A percentile compares a stretch with the other conserved stretches of the same genome.
Evolutionary conservation across 2,888 invertebrate genomes (phyloP).

Genomic region (Orthonychiurus folsomi): DNA sequence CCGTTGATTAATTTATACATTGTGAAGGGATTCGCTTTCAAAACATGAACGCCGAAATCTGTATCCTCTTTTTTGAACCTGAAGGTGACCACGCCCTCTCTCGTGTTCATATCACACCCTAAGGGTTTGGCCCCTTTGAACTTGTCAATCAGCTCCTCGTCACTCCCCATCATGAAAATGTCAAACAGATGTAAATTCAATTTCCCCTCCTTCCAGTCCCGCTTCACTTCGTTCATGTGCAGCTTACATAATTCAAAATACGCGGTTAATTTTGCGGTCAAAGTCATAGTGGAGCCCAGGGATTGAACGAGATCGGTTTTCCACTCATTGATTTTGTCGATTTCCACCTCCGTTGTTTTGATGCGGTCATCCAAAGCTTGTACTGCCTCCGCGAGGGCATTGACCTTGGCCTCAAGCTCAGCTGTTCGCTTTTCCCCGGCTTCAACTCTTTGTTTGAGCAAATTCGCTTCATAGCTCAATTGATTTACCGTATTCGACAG

Average conservation of each 20-base stretch:
- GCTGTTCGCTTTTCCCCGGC: neutral
- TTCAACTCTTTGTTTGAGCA: neutral
- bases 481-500: neutral
- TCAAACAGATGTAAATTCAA: neutral
- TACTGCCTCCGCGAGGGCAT: neutral
- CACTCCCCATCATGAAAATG: slow-evolving; percentile 4
- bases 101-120: neutral
- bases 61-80: slow-evolving; percentile 1
- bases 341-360: neutral
- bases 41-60: slow-evolving; percentile 8
- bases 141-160: neutral
- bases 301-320: neutral
- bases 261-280: slow-evolving; percentile 2
- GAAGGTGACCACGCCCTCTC: neutral
- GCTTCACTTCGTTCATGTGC: neutral
- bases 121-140: neutral
- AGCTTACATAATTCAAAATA: neutral
- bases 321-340: neutral
- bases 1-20: neutral
- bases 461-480: neutral
- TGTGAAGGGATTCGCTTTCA: slow-evolving; percentile 5
- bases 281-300: neutral
- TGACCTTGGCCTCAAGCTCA: neutral
- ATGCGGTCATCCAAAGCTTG: neutral
- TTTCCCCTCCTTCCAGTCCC: neutral